A percentile compares a stretch with the other conserved stretches of the same genome.
Conservation (phyloP, 2,888 invertebrate species). For the Fragum fragum region DNA sequence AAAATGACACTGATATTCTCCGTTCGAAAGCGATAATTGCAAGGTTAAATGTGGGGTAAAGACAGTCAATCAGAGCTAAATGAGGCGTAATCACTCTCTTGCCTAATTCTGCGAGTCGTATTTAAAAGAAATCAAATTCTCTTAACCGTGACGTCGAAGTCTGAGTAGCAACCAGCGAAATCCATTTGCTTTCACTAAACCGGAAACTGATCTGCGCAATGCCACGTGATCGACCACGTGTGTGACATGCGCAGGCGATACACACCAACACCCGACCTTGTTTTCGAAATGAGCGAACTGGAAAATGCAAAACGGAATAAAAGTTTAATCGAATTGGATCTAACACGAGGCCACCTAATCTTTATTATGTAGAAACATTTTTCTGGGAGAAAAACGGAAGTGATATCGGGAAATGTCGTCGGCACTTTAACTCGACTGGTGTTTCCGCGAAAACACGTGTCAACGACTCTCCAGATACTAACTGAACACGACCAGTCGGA, state of each 20-base stretch:
- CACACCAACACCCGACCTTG: conserved; percentile 46
- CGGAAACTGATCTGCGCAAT: conserved; percentile 53
- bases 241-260: conserved; percentile 35
- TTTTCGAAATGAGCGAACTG: conserved; percentile 49
- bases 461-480: conserved; percentile 21
- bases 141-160: conserved; percentile 36
- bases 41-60: conserved; percentile 16
- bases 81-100: conserved; percentile 36
- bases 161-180: conserved; percentile 38
- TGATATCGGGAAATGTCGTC: conserved; percentile 53
- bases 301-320: conserved; percentile 60
- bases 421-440: conserved; percentile 33
- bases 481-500: conserved; percentile 19
- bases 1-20: conserved; percentile 10
- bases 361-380: conserved; percentile 49
- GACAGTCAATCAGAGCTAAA: conserved; percentile 34
- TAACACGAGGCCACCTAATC: conserved; percentile 48
- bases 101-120: conserved; percentile 36
- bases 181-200: conserved; percentile 55
- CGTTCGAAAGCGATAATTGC: conserved; percentile 3
- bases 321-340: conserved; percentile 49
- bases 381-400: conserved; percentile 46
- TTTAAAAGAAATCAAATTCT: conserved; percentile 50
- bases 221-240: conserved; percentile 54
- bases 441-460: conserved; percentile 55